Evolutionary conservation across 2,888 invertebrate species (phyloP).

Genomic region (Pollenia griseotomentosa): DNA sequence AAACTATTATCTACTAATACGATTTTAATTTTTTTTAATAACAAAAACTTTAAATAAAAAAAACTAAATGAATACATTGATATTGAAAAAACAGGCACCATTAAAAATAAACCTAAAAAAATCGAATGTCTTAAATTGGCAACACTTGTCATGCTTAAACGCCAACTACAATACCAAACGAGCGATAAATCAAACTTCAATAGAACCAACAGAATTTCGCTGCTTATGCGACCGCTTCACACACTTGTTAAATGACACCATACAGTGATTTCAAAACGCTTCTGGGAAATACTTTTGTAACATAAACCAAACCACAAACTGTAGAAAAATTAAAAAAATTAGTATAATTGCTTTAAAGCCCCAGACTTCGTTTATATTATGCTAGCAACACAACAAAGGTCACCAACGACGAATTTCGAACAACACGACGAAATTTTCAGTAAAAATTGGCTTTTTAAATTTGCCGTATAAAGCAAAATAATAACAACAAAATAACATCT

Average conservation of each 20-base stretch:
- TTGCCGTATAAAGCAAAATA: no score
- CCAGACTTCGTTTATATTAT: no score
- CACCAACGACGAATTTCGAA: no score
- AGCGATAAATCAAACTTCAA: not conserved
- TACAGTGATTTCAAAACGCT: not conserved
- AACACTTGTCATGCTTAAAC: slow-evolving; percentile 44
- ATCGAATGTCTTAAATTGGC: slow-evolving; percentile 38
- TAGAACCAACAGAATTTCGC: not conserved
- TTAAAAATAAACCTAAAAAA: not conserved
- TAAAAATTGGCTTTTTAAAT: no score
- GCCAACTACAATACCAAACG: slow-evolving; percentile 10
- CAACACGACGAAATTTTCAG: no score
- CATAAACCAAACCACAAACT: no score
- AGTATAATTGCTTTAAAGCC: no score
- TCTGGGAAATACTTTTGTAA: no score
- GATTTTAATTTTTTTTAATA: slow-evolving; percentile 7
- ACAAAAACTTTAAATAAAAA: not conserved
- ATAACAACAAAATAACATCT: no score
- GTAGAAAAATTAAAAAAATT: no score
- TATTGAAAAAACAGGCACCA: not conserved
- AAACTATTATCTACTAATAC: not conserved
- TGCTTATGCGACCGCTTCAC: not conserved
- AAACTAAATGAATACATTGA: slow-evolving; percentile 2
- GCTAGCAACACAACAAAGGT: no score
- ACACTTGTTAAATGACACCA: slow-evolving; percentile 60